These are phyloP conservation scores for Mythimna impura DNA, from an alignment of 2,888 invertebrate species.

Conservation along the genomic window DNA sequence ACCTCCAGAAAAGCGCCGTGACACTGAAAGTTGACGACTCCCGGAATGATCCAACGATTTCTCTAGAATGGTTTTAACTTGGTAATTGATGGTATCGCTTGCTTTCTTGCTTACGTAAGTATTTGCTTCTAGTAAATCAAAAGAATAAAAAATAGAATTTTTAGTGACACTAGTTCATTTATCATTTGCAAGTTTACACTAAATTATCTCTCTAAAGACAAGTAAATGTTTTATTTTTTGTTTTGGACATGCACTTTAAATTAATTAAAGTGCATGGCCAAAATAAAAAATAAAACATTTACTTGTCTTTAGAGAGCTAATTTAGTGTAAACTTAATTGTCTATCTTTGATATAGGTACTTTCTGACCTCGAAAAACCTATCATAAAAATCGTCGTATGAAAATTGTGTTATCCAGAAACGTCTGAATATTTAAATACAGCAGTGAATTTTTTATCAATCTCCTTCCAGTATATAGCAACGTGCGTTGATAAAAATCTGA, in stretches of 20 bases:
- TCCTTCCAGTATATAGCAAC: background rate
- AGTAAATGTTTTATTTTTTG: too few relatives aligned
- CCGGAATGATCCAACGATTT: background rate
- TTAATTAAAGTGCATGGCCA: background rate
- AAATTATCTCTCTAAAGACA: too few relatives aligned
- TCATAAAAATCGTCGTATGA: background rate
- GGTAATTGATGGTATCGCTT: background rate
- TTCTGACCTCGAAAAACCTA: background rate
- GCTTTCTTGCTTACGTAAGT: background rate
- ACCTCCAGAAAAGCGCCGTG: background rate
- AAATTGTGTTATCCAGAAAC: constrained; percentile 21
- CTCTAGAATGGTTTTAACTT: background rate
- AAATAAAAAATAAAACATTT: background rate
- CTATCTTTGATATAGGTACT: background rate
- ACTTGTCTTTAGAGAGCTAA: background rate
- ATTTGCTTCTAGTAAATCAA: too few relatives aligned
- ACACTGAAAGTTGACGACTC: background rate
- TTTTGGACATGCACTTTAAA: too few relatives aligned
- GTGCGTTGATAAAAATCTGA: constrained; percentile 24
- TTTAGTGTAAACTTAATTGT: background rate
- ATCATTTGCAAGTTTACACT: too few relatives aligned
- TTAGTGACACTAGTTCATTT: too few relatives aligned
- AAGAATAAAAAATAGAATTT: too few relatives aligned
- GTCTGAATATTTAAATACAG: constrained; percentile 8
- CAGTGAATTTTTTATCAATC: constrained; percentile 14